Evolutionary conservation across 2,113 vertebrate genomes (phyloP), one percentile per base, ranked within the genome.

Genomic region (Macrotis lagotis): DNA sequence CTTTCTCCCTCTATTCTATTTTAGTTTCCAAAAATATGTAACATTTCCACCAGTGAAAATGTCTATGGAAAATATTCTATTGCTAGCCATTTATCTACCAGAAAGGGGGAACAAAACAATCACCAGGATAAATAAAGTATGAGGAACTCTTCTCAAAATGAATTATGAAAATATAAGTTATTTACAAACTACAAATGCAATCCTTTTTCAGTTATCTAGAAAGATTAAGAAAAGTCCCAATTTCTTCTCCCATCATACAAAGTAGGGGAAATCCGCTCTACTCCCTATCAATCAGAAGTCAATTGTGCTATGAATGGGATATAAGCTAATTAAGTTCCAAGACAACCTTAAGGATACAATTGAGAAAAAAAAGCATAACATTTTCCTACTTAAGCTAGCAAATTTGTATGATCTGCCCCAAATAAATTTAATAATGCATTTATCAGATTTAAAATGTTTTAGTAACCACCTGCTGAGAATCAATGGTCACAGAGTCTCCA

Each of bases 51-150:
- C 89, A 93, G 83, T 48, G 16, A 50, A 83, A 19, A 94, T 10
- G 59, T 48, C 91, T 37, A 52, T 55, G 49, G 51, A 93, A 93
- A 93, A 66, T 50, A 50, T 91, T 94, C 31, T 89, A 4, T 59
- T 59, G 51, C 50, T 92, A 55, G 25, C 26, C 44, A 90, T 89
- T 89, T 48, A 31, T 94, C 37, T 91, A 48, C 10, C 48, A 51
- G 92, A 95, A 94, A 96, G 91, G 93, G 66, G 66, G 91, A 94
- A n/a, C n/a, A 93, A 94, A 89, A 51, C 2, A 94, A 50, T 93
- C 89, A 88, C 31, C 48, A 88, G 95, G 96, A 24, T 22, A 93
- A 94, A 48, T 8, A 90, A 5, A 94, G 83, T 6, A 25, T 90
- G 22, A 94, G 50, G 92, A 53, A 1, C 88, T 2, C 12, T 83